Conservation (phyloP, 2,113 vertebrate species). For the Prolemur simus region DNA sequence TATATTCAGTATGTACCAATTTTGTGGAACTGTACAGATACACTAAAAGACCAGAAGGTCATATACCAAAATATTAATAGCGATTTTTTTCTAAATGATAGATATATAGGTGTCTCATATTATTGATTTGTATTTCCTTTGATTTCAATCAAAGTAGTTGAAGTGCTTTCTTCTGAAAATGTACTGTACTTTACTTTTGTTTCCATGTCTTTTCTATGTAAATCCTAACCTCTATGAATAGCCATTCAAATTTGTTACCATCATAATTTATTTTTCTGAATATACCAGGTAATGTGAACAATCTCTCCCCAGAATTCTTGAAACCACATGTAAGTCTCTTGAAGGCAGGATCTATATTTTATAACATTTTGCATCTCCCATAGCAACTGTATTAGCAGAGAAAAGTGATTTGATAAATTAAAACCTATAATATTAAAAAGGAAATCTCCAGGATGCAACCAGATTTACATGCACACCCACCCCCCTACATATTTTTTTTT, state of each 20-base stretch:
- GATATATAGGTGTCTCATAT: neutral
- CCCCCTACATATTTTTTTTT: neutral
- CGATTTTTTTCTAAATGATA: neutral
- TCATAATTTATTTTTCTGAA: neutral
- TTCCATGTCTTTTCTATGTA: neutral
- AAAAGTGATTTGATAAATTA: neutral
- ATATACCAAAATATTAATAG: neutral
- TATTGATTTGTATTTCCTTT: neutral
- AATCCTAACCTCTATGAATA: neutral
- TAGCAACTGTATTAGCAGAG: neutral
- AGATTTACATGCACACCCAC: neutral
- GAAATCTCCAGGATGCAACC: neutral
- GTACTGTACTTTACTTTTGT: neutral
- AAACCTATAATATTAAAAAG: neutral
- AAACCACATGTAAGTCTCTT: neutral
- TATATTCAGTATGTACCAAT: accelerated
- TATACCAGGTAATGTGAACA: neutral
- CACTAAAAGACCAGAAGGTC: neutral
- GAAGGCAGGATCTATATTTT: neutral
- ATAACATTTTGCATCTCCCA: neutral
- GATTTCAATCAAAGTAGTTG: neutral
- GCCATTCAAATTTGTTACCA: neutral
- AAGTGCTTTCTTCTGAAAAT: neutral
- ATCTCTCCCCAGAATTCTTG: neutral
- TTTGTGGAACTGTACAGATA: neutral